phyloP scores from a whole-genome alignment of 1,140 invertebrate genomes.

The Pemphigus obesinymphae region DNA sequence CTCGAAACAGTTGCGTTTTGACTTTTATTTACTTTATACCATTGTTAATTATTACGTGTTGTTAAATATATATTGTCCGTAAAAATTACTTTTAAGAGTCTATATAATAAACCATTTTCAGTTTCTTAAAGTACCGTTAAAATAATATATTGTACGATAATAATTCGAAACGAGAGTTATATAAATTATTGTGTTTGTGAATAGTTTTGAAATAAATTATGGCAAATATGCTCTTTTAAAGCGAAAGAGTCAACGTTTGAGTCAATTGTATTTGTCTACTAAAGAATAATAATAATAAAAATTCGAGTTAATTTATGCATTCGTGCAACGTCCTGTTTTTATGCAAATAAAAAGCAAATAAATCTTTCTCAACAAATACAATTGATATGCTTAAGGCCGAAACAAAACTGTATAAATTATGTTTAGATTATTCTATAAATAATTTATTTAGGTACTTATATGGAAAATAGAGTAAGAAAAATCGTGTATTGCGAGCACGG shows the following conservation, averaged over 20 bases:
- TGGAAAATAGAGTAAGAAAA: too few species aligned
- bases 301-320: neutral
- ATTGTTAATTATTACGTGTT: neutral
- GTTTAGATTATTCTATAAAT: neutral
- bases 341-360: neutral
- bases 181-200: neutral
- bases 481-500: too few species aligned
- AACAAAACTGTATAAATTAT: too few species aligned
- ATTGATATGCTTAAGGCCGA: too few species aligned
- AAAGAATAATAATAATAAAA: neutral
- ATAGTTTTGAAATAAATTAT: neutral
- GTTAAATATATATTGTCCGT: neutral
- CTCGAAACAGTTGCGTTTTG: neutral
- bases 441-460: neutral
- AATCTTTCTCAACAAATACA: neutral
- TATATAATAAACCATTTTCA: neutral
- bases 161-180: neutral
- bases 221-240: neutral
- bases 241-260: too few species aligned
- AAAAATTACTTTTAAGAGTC: neutral
- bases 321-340: neutral
- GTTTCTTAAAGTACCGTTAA: neutral
- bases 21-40: neutral
- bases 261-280: neutral
- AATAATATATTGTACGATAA: too few species aligned